phyloP scores from a whole-genome alignment of 2,888 invertebrate genomes.

The Ennomos fuscantarius region DNA sequence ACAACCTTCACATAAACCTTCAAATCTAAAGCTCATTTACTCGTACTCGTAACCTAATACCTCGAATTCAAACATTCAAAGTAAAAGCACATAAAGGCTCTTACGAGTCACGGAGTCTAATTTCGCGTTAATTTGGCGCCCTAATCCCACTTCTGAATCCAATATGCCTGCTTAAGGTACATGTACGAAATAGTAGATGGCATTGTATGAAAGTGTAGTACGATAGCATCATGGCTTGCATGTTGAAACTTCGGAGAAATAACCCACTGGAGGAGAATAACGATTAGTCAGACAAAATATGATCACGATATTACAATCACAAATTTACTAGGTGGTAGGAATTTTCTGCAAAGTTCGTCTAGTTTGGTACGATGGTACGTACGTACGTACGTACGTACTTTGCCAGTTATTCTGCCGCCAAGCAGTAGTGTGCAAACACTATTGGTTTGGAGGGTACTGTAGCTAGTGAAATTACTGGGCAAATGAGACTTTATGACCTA shows the following conservation, averaged over 20 bases:
- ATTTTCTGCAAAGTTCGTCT: no score
- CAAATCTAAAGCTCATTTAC: background rate
- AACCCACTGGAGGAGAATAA: background rate
- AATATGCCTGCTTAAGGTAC: constrained; percentile 42
- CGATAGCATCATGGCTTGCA: background rate
- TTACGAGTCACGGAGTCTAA: constrained; percentile 38
- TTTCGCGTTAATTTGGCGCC: constrained; percentile 38
- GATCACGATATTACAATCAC: no score
- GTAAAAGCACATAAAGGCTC: constrained; percentile 21
- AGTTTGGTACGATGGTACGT: no score
- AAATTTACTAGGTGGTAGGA: no score
- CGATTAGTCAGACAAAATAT: no score
- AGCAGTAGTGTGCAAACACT: no score
- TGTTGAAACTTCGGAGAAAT: background rate
- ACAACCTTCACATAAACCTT: background rate
- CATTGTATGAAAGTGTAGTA: constrained; percentile 1
- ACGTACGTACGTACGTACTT: no score
- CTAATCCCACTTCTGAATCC: constrained; percentile 49
- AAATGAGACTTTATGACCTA: no score
- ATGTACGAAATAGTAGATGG: constrained; percentile 9
- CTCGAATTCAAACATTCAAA: constrained; percentile 19
- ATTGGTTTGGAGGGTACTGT: no score
- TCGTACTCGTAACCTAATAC: constrained; percentile 11
- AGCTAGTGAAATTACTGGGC: no score
- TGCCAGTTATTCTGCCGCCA: no score